Base-by-base conservation (phyloP, 2,888 invertebrate genomes). In the Oscheius myriophilus region DNA sequence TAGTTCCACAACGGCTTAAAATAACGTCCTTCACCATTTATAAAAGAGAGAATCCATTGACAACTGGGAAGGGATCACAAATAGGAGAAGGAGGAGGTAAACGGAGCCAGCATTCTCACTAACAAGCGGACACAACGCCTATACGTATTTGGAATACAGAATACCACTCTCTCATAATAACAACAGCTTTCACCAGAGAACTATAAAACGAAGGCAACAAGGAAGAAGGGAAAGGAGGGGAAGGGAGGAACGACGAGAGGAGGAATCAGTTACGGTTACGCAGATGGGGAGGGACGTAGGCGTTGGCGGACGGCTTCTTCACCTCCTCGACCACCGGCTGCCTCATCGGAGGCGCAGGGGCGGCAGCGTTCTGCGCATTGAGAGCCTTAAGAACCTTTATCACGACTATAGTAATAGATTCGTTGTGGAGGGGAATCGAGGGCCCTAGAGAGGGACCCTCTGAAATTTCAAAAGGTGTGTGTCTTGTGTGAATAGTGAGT, bases 201-300 rank as follows among this genome's bases (percentile, higher is more conserved):
- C 46, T 49, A 61, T 33, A 26, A 4, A 49, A 21, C 16, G 46
- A 45, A 59, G 57, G 26, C 59, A 59, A 57, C 46, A 66, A 66
- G 14, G 18, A 43, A 26, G 46, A 45, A 66, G 39, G 18, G 55
- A 51, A 54, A 55, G 26, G 26, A 26, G 18, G 26, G 14, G 18
- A 57, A 26, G 33, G 46, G 57, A 46, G 18, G 45, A 51, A 54
- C 26, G 23, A 42, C 43, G 23, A n/a, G 41, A 23, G 42, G 23
- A 21, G 41, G n/a, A 26, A 21, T 58, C 41, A 66, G 21, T 52
- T 61, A n/a, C 21, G 41, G 58, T 52, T 67, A 67, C 81, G 69
- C 61, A 81, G 65, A 70, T 79, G 76, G 41, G 81, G 82, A 25
- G 82, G 82, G 3, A 82, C 72, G 67, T 82, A 82, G 0, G 75